These are phyloP conservation scores for Copsychus sechellarum DNA, from an alignment of 2,113 vertebrate genomes.

Conservation along the genomic window DNA sequence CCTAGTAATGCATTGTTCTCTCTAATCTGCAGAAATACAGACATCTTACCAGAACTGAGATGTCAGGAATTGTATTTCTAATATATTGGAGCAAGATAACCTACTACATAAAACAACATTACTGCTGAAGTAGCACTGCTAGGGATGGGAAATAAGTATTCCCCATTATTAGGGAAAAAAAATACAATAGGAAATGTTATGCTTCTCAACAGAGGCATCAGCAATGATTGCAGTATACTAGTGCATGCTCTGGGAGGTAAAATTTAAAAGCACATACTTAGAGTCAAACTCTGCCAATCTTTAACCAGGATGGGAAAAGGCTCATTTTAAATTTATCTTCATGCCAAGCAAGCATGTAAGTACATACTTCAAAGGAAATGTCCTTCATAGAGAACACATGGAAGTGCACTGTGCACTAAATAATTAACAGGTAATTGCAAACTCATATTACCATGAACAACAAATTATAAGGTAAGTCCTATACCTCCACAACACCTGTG, in stretches of 20 bases:
- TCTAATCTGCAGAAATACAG: not conserved
- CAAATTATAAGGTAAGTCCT: not conserved
- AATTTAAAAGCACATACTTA: not conserved
- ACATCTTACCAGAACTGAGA: not conserved
- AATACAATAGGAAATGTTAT: not conserved
- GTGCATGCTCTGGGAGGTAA: not conserved
- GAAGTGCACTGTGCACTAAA: not conserved
- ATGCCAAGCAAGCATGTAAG: not conserved
- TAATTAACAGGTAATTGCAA: not conserved
- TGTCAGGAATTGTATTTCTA: not conserved
- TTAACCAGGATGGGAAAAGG: not conserved
- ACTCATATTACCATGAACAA: not conserved
- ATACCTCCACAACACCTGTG: not conserved
- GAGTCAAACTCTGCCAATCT: not conserved
- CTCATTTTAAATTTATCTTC: not conserved
- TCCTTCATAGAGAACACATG: not conserved
- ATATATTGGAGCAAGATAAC: not conserved
- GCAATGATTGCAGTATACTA: not conserved
- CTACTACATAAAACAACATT: not conserved
- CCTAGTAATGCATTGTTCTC: not conserved
- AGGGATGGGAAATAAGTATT: not conserved
- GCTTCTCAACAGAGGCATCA: not conserved
- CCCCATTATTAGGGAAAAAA: not conserved
- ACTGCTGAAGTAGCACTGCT: not conserved
- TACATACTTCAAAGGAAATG: not conserved